Evolutionary conservation across 2,888 invertebrate species (phyloP).

Genomic region (Synanthedon andrenaeformis): DNA sequence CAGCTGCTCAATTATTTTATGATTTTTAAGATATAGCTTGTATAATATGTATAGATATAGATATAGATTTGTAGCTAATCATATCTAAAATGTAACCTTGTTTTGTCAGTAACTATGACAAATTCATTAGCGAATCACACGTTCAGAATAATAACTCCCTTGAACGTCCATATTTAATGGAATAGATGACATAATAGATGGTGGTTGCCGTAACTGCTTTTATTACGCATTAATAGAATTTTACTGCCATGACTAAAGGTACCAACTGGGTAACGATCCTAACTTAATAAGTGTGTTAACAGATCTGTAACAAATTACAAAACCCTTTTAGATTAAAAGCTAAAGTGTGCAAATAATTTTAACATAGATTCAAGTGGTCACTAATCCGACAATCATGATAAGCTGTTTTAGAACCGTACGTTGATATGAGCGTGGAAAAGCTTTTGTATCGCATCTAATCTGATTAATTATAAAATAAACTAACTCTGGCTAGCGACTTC

Average conservation of each 20-base stretch:
- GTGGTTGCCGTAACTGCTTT: not conserved
- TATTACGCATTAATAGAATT: slow-evolving; percentile 21
- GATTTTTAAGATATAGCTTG: no score
- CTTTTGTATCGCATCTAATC: not conserved
- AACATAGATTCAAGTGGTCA: not conserved
- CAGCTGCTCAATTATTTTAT: no score
- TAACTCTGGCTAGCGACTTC: not conserved
- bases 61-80: no score
- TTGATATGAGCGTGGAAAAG: not conserved
- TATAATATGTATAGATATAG: no score
- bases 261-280: no score
- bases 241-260: slow-evolving; percentile 14
- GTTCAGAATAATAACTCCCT: not conserved
- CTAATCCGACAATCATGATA: no score
- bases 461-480: not conserved
- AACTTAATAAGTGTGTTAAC: no score
- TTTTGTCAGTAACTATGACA: no score
- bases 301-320: not conserved
- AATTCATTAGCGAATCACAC: no score
- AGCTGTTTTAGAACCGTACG: no score
- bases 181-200: not conserved
- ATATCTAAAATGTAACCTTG: no score
- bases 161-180: not conserved
- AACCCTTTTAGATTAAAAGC: not conserved
- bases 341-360: not conserved